phyloP scores from a whole-genome alignment of 2,797 vertebrate genomes.

The Moxostoma hubbsi region DNA sequence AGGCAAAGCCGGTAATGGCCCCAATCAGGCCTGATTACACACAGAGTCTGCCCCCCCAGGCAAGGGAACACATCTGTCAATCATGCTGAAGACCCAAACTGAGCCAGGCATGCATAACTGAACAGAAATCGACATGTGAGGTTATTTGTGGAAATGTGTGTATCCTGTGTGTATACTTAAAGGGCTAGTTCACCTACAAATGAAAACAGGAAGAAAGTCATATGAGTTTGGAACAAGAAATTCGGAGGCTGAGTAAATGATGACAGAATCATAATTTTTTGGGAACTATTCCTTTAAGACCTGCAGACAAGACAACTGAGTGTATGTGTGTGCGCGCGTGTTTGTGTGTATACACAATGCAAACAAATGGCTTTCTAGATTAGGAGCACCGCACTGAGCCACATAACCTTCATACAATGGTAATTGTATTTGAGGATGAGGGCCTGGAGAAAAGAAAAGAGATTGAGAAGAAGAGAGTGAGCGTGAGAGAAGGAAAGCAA shows the following conservation, averaged over 20 bases:
- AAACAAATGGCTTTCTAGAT: constrained; percentile 18
- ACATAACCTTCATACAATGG: constrained; percentile 18
- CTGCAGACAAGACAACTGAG: background rate
- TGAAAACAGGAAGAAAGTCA: too few relatives aligned
- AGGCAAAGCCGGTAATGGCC: background rate
- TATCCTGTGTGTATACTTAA: too few relatives aligned
- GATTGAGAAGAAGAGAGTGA: too few relatives aligned
- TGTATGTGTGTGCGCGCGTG: background rate
- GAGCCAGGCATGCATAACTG: constrained; percentile 15
- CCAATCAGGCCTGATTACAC: constrained; percentile 38
- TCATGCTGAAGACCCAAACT: constrained; percentile 10
- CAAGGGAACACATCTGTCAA: constrained; percentile 34
- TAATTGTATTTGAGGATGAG: constrained; percentile 28
- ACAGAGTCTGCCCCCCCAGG: background rate
- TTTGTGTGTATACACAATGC: constrained; percentile 7
- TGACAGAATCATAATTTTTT: too few relatives aligned
- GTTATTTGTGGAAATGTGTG: too few relatives aligned
- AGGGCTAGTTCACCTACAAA: too few relatives aligned
- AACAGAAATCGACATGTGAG: constrained; percentile 2
- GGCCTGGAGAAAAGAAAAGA: background rate
- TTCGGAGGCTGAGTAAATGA: too few relatives aligned
- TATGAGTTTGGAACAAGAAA: too few relatives aligned
- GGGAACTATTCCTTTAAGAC: background rate
- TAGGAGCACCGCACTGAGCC: constrained; percentile 22
- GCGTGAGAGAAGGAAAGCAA: background rate